Evolutionary conservation across 2,888 invertebrate species (phyloP).

Genomic region (Argyresthia goedartella): DNA sequence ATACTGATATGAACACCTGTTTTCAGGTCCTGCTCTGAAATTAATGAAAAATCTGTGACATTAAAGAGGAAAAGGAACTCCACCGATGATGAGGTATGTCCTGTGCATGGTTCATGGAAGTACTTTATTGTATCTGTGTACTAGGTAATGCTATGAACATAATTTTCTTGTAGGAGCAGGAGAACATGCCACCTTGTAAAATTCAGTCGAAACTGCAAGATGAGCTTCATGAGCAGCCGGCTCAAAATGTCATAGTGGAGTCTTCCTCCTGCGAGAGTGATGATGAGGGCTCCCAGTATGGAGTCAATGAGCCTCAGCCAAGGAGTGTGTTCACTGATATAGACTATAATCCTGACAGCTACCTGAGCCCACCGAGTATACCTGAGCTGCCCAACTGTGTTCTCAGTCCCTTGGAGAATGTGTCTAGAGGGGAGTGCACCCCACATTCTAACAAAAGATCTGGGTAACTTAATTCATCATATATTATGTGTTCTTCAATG

Average conservation of each 20-base stretch:
- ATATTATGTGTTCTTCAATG: neutral
- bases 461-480: slow-evolving; percentile 31
- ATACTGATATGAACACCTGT: slow-evolving; percentile 24
- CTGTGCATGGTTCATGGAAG: neutral
- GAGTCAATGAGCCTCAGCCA: slow-evolving; percentile 34
- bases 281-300: slow-evolving; percentile 45
- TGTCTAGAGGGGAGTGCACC: slow-evolving; percentile 58
- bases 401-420: slow-evolving; percentile 60
- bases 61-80: slow-evolving; percentile 59
- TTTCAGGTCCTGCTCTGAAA: slow-evolving; percentile 50
- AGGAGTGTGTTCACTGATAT: slow-evolving; percentile 52
- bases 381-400: slow-evolving; percentile 54
- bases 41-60: slow-evolving; percentile 42
- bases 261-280: slow-evolving; percentile 59
- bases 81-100: slow-evolving; percentile 53
- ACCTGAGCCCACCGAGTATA: slow-evolving; percentile 60
- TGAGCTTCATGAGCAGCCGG: slow-evolving; percentile 38
- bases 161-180: slow-evolving; percentile 39
- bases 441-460: slow-evolving; percentile 62
- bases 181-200: slow-evolving; percentile 59
- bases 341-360: slow-evolving; percentile 59
- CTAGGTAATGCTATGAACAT: slow-evolving; percentile 1
- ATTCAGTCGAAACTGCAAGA: slow-evolving; percentile 34
- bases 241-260: slow-evolving; percentile 53
- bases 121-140: neutral